Percentiles rank a stretch among this genome's conserved stretches.
Conservation (phyloP, 23 tunicate species). For the Ascidia mentula region DNA sequence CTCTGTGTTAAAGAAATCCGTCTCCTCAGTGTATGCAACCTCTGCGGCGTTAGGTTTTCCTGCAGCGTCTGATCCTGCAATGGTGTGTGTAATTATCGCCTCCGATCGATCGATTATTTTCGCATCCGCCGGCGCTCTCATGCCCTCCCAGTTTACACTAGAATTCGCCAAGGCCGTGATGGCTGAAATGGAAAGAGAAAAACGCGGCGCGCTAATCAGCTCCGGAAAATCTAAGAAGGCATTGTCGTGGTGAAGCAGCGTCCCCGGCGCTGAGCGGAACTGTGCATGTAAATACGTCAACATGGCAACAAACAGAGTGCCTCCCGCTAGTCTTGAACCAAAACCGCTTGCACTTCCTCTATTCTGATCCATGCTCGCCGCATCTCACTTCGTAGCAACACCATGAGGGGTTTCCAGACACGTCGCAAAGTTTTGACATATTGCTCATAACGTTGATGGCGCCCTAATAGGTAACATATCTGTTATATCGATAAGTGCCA, state of each 20-base stretch:
- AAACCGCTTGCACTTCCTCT: no score
- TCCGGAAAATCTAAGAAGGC: neutral
- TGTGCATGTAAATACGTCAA: constrained; percentile 6
- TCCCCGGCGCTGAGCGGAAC: constrained; percentile 24
- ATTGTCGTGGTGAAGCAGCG: constrained; percentile 5
- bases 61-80: neutral
- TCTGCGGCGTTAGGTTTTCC: neutral
- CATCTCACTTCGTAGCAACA: no score
- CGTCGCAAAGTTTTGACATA: no score
- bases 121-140: neutral
- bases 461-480: no score
- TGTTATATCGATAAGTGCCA: no score
- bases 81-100: neutral
- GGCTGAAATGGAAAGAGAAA: neutral
- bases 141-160: neutral
- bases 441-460: no score
- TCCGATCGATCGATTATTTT: neutral
- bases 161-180: constrained; percentile 1
- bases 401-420: no score
- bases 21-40: neutral
- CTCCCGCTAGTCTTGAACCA: neutral
- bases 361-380: no score
- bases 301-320: constrained; percentile 14
- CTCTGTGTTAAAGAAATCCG: neutral
- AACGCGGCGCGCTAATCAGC: neutral